Evolutionary conservation across 2,888 invertebrate genomes (phyloP), one percentile per base, ranked within the genome.

Genomic region (Stegophylla sp.): DNA sequence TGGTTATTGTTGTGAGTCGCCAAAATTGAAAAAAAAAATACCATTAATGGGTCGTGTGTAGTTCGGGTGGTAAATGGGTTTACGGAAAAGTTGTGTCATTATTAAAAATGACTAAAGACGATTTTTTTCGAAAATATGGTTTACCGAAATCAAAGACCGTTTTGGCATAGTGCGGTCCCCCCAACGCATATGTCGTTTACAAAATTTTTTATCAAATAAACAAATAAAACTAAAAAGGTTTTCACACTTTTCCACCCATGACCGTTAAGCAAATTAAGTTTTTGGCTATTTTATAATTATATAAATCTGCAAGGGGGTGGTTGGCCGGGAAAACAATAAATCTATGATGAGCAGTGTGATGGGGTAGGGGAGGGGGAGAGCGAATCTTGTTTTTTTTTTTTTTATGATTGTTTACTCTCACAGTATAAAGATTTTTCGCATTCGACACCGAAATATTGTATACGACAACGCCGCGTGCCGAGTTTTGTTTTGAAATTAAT

Each of bases 331-430:
- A 69, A 69, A 69, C 20, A 69, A 69, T 34, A 23, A n/a, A 28
- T 53, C 20, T 10, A 20, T n/a, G n/a, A n/a, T n/a, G n/a, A n/a
- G n/a, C n/a, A n/a, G n/a, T n/a, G n/a, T n/a, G n/a, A n/a, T n/a
- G 3, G 10, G 10, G 1, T 9, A 53, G 15, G 10, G 10, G 9
- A 53, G 10, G 43, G 43, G 43, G 4, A 10, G 15, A 5, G 12
- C n/a, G 7, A 51, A 69, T 1, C 20, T 12, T 51, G n/a, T 51
- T 34, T 41, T 48, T n/a, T n/a, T n/a, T n/a, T n/a, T n/a, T n/a
- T n/a, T n/a, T 48, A n/a, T 48, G 1, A 69, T 69, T 69, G 67
- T 69, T 69, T 51, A 34, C n/a, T 51, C 51, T 51, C n/a, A 20
- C 12, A 51, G 28, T 51, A 69, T 20, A 53, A 53, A 51, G 7